phyloP scores from a whole-genome alignment of 2,113 vertebrate species.

The Pygoscelis antarcticus region DNA sequence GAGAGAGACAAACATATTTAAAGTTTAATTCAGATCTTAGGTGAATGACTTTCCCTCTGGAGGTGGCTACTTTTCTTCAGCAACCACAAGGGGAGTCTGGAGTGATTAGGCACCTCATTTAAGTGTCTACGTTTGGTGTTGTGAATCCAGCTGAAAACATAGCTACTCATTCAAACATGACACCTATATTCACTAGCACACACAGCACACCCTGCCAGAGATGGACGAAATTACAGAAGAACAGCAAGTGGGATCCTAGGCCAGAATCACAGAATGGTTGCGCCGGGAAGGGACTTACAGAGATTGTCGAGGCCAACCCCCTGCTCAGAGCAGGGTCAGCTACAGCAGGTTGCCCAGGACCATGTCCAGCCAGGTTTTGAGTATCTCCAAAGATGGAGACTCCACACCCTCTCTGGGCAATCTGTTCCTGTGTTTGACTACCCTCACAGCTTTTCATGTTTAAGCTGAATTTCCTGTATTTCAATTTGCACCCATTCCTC shows the following conservation, averaged over 20 bases:
- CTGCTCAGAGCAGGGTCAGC: background rate
- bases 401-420: background rate
- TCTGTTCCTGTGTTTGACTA: background rate
- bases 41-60: background rate
- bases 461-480: background rate
- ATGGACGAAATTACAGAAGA: background rate
- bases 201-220: background rate
- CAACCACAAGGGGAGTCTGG: background rate
- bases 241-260: background rate
- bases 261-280: background rate
- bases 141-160: background rate
- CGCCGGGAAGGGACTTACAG: background rate
- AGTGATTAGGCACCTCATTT: background rate
- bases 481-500: background rate
- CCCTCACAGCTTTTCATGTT: background rate
- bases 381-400: background rate
- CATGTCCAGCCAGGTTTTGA: background rate
- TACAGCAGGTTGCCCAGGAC: background rate
- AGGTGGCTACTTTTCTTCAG: background rate
- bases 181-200: background rate
- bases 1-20: background rate
- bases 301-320: fast-evolving
- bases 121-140: background rate
- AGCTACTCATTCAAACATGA: background rate
- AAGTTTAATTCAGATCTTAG: background rate